phyloP scores from a whole-genome alignment of 1,140 invertebrate genomes.

The Drosophila pruinosa region DNA sequence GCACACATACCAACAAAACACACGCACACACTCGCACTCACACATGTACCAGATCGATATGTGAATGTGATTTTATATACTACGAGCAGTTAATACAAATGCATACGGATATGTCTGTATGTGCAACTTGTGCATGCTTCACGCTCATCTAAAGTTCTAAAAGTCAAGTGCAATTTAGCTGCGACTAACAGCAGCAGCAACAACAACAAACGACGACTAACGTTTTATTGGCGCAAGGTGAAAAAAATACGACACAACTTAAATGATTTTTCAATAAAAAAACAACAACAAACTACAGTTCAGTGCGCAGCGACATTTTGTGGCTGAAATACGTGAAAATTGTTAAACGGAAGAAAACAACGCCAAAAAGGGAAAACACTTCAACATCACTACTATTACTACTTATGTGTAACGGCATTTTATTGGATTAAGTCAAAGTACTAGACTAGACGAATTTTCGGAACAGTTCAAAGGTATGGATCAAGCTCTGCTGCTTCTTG shows the following conservation, averaged over 20 bases:
- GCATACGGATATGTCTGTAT: constrained; percentile 13
- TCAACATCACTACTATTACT: not conserved
- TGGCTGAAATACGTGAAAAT: constrained; percentile 36
- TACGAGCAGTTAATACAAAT: constrained; percentile 1
- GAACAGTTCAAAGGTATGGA: constrained; percentile 33
- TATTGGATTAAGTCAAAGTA: constrained; percentile 4
- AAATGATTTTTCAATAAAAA: constrained; percentile 24
- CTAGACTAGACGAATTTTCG: no score
- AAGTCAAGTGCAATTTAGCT: constrained; percentile 70
- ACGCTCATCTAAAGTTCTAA: constrained; percentile 73
- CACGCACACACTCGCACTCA: not conserved
- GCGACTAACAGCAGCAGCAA: constrained; percentile 38
- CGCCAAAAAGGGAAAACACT: not conserved
- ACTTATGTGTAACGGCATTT: constrained; percentile 23
- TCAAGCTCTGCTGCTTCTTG: not conserved
- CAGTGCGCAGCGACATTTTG: constrained; percentile 33
- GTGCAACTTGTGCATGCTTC: constrained; percentile 48
- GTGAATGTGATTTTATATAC: constrained; percentile 12
- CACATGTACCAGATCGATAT: constrained; percentile 5
- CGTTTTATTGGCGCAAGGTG: constrained; percentile 78
- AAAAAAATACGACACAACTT: constrained; percentile 35
- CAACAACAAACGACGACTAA: constrained; percentile 41
- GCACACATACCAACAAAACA: no score
- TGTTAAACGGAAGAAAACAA: not conserved
- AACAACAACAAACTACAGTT: constrained; percentile 28